Base-by-base conservation (phyloP, 2,888 invertebrate genomes). In the Chaitophorus viminalis region DNA sequence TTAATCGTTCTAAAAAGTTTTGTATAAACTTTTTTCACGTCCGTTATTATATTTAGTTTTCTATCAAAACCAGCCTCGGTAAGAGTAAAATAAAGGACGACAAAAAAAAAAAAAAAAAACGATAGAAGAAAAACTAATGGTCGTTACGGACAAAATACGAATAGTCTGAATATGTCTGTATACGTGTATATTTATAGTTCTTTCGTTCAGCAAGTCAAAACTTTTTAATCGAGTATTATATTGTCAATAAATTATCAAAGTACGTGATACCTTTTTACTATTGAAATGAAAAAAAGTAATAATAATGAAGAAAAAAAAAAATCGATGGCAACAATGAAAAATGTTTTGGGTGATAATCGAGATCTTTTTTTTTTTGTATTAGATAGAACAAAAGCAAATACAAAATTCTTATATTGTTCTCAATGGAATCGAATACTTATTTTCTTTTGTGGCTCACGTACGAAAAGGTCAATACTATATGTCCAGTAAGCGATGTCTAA, bases 171-270 rank as follows among this genome's bases (percentile, higher is more conserved):
- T 29, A 39, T 75, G 39, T 75, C 25, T 65, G 29, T 18, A 60
- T 29, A 33, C 33, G 18, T 54, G 33, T 74, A 29, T 75, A 75
- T 75, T 60, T 29, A 18, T 72, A 72, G 72, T 82, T 82, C 9
- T 46, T 76, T 76, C 65, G 31, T 76, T 76, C 68, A 46, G 68
- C n/a, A 52, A 68, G 46, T 84, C 25, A 84, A 84, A 77, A 84
- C 84, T 84, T 84, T 68, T 84, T 84, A 84, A 84, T 84, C 68
- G 76, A 84, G 76, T 84, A 77, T 77, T 84, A 77, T 52, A 39
- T 52, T 77, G 76, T 84, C 84, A 11, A 84, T 84, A 84, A 84
- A 84, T 84, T 84, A 84, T 31, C 17, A 68, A 52, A 77, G 46
- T 68, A 68, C n/a, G 76, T 33, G 76, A 60, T 65, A 75, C 25